Percentiles rank a stretch among this genome's conserved stretches.
Evolutionary conservation across 2,113 vertebrate genomes (phyloP).

Genomic region (Ammodytes dubius): DNA sequence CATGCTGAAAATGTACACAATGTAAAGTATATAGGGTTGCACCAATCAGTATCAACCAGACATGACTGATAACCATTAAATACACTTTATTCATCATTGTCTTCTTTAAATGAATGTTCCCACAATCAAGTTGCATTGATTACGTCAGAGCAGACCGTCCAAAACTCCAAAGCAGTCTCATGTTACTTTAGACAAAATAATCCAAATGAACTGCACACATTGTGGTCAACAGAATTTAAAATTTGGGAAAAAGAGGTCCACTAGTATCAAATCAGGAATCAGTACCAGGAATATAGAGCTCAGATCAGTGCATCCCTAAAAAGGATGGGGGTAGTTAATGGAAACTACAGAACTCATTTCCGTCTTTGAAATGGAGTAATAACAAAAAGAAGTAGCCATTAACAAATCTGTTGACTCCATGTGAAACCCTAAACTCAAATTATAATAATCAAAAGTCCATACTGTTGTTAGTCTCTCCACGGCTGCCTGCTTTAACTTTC

Average conservation of each 20-base stretch:
- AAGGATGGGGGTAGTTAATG: neutral
- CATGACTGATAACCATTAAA: neutral
- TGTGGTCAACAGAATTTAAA: neutral
- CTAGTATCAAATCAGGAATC: neutral
- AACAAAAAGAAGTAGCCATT: conserved; percentile 4
- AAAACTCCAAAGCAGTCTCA: neutral
- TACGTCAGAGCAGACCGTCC: neutral
- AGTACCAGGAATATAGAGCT: neutral
- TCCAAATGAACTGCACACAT: neutral
- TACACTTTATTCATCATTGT: neutral
- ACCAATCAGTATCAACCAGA: neutral
- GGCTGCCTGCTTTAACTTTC: conserved; percentile 55
- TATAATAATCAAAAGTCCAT: conserved; percentile 44
- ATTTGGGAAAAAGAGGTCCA: neutral
- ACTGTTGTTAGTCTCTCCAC: conserved; percentile 24
- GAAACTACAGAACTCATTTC: conserved; percentile 13
- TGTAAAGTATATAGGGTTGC: neutral
- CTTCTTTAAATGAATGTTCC: neutral
- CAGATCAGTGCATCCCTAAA: neutral
- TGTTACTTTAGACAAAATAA: neutral
- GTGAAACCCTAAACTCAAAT: conserved; percentile 28
- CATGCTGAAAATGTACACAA: neutral
- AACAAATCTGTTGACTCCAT: conserved; percentile 5
- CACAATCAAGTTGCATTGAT: neutral
- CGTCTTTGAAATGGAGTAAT: conserved; percentile 15